Conservation (phyloP, 92 coral and sea anemone genomes). For the Zoanthus sociatus region DNA sequence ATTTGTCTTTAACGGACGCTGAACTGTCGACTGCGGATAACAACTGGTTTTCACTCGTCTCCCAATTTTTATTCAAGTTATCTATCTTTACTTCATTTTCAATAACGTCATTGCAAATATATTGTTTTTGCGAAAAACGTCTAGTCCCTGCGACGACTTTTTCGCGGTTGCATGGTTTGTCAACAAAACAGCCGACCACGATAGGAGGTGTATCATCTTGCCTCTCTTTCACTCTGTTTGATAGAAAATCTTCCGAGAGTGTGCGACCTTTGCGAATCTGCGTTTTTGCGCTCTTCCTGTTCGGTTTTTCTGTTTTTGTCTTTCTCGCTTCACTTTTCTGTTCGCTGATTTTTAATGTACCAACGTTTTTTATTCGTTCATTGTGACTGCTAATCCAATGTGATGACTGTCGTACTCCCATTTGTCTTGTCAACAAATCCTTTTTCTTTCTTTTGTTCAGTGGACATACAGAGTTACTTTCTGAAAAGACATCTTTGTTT, state of each 20-base stretch:
- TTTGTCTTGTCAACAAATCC: conserved; percentile 63
- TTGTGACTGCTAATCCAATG: conserved; percentile 77
- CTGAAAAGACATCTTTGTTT: conserved; percentile 35
- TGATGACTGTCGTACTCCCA: conserved; percentile 72
- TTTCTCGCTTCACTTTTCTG: conserved; percentile 8
- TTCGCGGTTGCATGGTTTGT: neutral
- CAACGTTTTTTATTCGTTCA: conserved; percentile 64
- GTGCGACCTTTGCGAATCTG: conserved; percentile 75
- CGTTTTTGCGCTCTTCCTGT: conserved; percentile 5
- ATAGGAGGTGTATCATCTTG: conserved; percentile 51
- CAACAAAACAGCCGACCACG: conserved; percentile 66
- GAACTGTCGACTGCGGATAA: neutral
- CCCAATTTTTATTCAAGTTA: neutral
- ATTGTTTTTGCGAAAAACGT: neutral
- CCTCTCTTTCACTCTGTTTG: conserved; percentile 15
- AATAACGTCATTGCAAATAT: neutral
- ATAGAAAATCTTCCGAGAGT: conserved; percentile 75
- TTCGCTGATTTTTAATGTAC: conserved; percentile 59
- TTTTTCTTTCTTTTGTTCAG: conserved; percentile 34
- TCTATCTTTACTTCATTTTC: neutral
- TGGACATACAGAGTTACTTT: conserved; percentile 3
- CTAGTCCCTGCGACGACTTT: neutral
- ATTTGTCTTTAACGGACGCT: neutral
- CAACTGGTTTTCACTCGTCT: neutral
- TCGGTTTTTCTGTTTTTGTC: conserved; percentile 5